Evolutionary conservation across 35 echinoderm and acorn worm genomes (phyloP).

Genomic region (Acanthaster planci): DNA sequence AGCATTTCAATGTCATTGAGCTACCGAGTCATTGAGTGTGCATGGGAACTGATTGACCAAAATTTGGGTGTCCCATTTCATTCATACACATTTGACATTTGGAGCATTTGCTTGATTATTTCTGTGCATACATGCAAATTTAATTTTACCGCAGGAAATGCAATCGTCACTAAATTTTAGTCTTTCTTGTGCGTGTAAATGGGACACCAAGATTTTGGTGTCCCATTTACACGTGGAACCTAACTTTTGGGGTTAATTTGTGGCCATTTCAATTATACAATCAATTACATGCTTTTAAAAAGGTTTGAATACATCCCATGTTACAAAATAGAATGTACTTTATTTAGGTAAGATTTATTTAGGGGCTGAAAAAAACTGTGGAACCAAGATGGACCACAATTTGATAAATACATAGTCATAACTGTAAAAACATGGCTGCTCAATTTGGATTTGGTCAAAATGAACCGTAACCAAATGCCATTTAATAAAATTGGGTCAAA

Average conservation of each 20-base stretch:
- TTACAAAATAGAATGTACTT: not conserved
- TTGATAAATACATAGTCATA: not conserved
- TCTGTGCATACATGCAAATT: not conserved
- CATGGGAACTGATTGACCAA: not conserved
- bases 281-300: not conserved
- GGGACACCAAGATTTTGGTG: not conserved
- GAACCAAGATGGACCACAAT: constrained; percentile 1
- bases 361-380: not conserved
- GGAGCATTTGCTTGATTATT: not conserved
- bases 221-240: no score
- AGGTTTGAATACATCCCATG: not conserved
- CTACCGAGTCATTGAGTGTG: not conserved
- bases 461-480: constrained; percentile 1
- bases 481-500: constrained; percentile 3
- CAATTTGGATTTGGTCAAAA: not conserved
- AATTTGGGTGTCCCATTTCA: not conserved
- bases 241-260: not conserved
- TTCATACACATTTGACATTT: not conserved
- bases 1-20: not conserved
- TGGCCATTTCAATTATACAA: not conserved
- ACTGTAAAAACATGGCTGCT: not conserved
- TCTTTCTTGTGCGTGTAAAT: not conserved
- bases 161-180: not conserved
- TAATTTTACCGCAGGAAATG: not conserved
- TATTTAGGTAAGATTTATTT: not conserved